Percentiles rank a stretch among this genome's conserved stretches.
Conservation (phyloP, 37 sponge, comb jelly and placozoan genomes). For the Tethya wilhelma region DNA sequence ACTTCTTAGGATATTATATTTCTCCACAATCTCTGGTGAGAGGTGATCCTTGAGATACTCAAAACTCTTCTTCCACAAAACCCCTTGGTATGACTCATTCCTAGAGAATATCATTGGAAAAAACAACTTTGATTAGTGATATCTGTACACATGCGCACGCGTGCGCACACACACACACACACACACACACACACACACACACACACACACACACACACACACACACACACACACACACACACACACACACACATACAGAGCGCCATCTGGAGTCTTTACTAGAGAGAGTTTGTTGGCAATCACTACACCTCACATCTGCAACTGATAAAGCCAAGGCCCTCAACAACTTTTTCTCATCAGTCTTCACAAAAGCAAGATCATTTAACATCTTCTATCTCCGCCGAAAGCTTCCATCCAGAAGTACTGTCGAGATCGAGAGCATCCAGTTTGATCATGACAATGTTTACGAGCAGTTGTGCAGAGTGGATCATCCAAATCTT, state of each 20-base stretch:
- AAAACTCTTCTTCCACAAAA: constrained; percentile 64
- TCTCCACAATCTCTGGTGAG: constrained; percentile 47
- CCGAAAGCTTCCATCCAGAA: neutral
- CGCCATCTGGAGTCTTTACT: neutral
- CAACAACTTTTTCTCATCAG: too few species aligned
- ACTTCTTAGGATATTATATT: too few species aligned
- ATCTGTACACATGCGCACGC: neutral
- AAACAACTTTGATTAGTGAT: neutral
- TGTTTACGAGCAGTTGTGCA: constrained; percentile 3
- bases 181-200: neutral
- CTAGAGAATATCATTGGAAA: neutral
- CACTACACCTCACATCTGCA: too few species aligned
- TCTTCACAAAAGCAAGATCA: too few species aligned
- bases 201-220: too few species aligned
- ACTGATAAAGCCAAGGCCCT: too few species aligned
- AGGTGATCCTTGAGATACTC: constrained; percentile 43
- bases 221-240: too few species aligned
- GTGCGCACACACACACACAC: neutral
- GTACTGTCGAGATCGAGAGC: neutral
- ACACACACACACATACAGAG: too few species aligned
- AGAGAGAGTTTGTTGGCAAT: neutral
- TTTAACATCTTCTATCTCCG: too few species aligned
- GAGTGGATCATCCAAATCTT: neutral
- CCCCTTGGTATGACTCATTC: constrained; percentile 52
- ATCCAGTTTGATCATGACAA: neutral